phyloP scores from a whole-genome alignment of 2,113 vertebrate species.

The Callorhinus ursinus region DNA sequence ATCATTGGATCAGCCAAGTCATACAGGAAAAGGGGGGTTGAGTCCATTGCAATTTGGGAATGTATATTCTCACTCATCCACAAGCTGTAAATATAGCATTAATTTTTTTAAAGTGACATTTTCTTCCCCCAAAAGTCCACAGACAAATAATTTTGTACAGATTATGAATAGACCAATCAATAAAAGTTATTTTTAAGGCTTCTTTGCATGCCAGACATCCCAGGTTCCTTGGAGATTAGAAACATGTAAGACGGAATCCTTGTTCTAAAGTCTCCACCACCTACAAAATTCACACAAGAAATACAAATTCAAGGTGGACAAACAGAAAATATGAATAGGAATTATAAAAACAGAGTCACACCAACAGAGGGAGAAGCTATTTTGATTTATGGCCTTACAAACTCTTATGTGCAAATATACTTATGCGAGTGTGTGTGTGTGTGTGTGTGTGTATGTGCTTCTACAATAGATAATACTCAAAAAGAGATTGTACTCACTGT shows the following conservation, averaged over 20 bases:
- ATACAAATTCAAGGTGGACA: background rate
- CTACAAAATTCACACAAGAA: slow-evolving; percentile 26
- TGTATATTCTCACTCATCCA: slow-evolving; percentile 49
- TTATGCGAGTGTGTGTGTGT: background rate
- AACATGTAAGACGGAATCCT: background rate
- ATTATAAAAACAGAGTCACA: slow-evolving; percentile 16
- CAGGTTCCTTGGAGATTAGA: background rate
- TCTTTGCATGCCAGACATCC: background rate
- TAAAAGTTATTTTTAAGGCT: slow-evolving; percentile 51
- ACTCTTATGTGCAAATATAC: background rate
- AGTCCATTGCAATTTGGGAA: background rate
- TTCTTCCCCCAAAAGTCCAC: background rate
- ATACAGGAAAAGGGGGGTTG: background rate
- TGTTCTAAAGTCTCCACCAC: background rate
- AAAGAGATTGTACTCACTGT: background rate
- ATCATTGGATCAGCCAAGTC: background rate
- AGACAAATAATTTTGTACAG: slow-evolving; percentile 37
- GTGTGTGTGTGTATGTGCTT: background rate
- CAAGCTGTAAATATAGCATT: slow-evolving; percentile 18
- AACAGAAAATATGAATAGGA: background rate
- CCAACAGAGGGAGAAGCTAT: background rate
- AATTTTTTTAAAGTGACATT: slow-evolving; percentile 53
- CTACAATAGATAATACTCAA: background rate
- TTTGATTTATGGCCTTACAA: slow-evolving; percentile 4
- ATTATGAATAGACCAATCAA: slow-evolving; percentile 29